phyloP scores from a whole-genome alignment of 2,113 vertebrate genomes.

The Toxotes jaculatrix region DNA sequence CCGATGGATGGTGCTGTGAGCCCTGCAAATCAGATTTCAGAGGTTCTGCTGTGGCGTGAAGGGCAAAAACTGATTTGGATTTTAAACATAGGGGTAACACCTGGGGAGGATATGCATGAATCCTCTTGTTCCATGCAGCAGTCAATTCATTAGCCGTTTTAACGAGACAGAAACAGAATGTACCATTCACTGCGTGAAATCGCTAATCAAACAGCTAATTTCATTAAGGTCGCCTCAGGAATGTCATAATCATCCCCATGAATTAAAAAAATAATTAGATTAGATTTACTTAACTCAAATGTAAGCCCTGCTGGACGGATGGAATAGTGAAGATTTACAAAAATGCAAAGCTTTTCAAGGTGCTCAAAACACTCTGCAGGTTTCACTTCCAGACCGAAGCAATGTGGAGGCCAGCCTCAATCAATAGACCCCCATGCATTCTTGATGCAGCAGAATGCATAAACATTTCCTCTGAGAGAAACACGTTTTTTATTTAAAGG shows the following conservation, averaged over 20 bases:
- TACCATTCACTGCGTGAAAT: slow-evolving; percentile 54
- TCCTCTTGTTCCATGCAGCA: not conserved
- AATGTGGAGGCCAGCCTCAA: not conserved
- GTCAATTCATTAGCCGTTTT: slow-evolving; percentile 48
- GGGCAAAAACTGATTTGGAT: slow-evolving; percentile 39
- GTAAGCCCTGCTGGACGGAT: slow-evolving; percentile 25
- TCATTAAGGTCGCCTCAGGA: slow-evolving; percentile 68
- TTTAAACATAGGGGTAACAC: slow-evolving; percentile 33
- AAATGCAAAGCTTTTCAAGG: slow-evolving; percentile 20
- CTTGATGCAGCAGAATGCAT: slow-evolving; percentile 20
- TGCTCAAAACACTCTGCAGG: slow-evolving; percentile 14
- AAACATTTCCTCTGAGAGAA: slow-evolving; percentile 24
- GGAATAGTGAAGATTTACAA: slow-evolving; percentile 12
- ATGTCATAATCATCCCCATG: slow-evolving; percentile 55
- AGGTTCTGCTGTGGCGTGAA: not conserved
- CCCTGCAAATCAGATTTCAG: slow-evolving; percentile 20
- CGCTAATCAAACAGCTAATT: slow-evolving; percentile 69
- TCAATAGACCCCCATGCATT: slow-evolving; percentile 43
- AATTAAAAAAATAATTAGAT: slow-evolving; percentile 62
- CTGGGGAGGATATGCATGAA: slow-evolving; percentile 35
- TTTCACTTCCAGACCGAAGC: slow-evolving; percentile 26
- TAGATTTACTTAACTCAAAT: slow-evolving; percentile 44
- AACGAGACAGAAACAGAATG: slow-evolving; percentile 58
- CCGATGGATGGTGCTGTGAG: slow-evolving; percentile 20
- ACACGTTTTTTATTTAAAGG: not conserved